These are phyloP conservation scores for Ardeotis arabs DNA, from an alignment of 2,113 vertebrate genomes.

Conservation along the genomic window DNA sequence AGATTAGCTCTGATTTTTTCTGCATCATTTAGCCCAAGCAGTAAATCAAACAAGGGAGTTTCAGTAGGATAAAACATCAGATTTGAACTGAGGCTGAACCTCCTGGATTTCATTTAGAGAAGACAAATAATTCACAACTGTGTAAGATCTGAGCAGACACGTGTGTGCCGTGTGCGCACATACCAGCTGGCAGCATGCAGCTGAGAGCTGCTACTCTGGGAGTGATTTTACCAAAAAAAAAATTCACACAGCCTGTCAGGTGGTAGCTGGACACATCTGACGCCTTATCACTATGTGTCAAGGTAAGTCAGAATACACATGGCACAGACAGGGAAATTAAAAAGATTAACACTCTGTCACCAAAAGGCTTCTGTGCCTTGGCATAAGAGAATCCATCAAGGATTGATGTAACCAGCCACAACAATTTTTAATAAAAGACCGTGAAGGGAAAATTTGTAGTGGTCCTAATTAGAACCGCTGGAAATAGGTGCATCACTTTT, in stretches of 20 bases:
- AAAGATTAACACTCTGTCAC: background rate
- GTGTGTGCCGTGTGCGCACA: fast-evolving
- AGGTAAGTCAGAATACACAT: background rate
- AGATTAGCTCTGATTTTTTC: background rate
- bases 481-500: background rate
- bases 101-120: constrained; percentile 31
- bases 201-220: background rate
- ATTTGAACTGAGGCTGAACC: background rate
- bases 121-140: constrained; percentile 36
- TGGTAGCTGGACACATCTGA: background rate
- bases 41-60: constrained; percentile 13
- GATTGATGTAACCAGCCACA: background rate
- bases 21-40: background rate
- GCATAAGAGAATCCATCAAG: background rate
- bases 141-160: background rate
- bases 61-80: background rate
- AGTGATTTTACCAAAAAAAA: background rate
- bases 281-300: background rate
- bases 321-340: background rate
- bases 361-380: background rate
- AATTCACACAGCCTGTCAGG: background rate
- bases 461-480: background rate
- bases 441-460: background rate
- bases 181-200: background rate
- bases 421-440: background rate